Percentiles rank a stretch among this genome's conserved stretches.
phyloP scores from a whole-genome alignment of 2,888 invertebrate genomes.

The Cataglyphis albicans region DNA sequence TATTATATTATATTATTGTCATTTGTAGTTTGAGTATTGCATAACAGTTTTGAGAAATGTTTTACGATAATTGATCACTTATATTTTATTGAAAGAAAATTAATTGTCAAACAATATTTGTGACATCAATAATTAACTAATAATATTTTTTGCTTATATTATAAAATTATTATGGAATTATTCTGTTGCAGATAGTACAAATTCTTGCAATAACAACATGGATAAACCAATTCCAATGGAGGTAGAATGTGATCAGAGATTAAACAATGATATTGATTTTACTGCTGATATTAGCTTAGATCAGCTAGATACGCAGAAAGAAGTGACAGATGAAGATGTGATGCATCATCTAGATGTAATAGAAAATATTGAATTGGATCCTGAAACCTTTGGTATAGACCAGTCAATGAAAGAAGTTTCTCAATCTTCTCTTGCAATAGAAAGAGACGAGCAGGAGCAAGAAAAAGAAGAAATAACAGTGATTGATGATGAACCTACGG shows the following conservation, averaged over 20 bases:
- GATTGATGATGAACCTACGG: constrained; percentile 11
- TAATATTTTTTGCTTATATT: not conserved
- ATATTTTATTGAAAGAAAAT: too few species aligned
- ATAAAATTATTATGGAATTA: not conserved
- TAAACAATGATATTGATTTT: constrained; percentile 62
- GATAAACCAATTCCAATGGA: not conserved
- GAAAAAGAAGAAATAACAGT: constrained; percentile 6
- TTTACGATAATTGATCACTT: not conserved
- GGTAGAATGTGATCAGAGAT: not conserved
- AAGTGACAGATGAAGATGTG: constrained; percentile 78
- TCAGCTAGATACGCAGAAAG: constrained; percentile 61
- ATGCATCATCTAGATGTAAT: constrained; percentile 81
- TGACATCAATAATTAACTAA: not conserved
- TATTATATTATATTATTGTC: not conserved
- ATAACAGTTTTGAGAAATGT: not conserved
- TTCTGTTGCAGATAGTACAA: not conserved
- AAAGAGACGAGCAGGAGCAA: not conserved
- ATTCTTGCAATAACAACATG: not conserved
- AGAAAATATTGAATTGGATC: constrained; percentile 78
- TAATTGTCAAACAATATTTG: not conserved
- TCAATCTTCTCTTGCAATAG: not conserved
- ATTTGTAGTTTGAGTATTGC: not conserved
- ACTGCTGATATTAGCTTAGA: constrained; percentile 71
- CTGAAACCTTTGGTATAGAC: constrained; percentile 36
- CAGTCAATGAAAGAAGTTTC: not conserved